Evolutionary conservation across 2,113 vertebrate genomes (phyloP).

Genomic region (Datnioides undecimradiatus): DNA sequence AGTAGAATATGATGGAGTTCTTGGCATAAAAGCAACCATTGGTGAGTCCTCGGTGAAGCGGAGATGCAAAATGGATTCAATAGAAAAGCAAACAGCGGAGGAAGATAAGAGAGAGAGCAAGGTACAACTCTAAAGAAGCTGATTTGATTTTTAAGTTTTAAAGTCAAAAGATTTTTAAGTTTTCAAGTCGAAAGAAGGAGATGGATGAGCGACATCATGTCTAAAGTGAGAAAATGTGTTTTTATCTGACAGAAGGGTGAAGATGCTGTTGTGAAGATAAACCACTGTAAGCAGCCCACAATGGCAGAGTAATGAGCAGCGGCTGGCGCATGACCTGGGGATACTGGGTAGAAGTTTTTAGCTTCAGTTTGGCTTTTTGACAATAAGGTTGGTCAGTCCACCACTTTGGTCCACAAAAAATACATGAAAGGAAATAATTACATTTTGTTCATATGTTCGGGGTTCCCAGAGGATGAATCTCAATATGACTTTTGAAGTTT

Average conservation of each 20-base stretch:
- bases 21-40: background rate
- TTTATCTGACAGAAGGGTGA: too few species aligned
- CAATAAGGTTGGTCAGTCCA: too few species aligned
- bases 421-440: too few species aligned
- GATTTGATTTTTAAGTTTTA: too few species aligned
- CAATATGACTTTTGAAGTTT: too few species aligned
- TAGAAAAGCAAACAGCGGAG: background rate
- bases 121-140: background rate
- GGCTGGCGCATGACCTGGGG: too few species aligned
- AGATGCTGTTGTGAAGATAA: background rate
- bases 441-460: background rate
- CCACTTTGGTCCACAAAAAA: too few species aligned
- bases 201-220: background rate
- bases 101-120: background rate
- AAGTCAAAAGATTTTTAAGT: too few species aligned
- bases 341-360: background rate
- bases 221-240: background rate
- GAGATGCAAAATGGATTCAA: background rate
- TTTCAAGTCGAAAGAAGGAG: background rate
- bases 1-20: background rate
- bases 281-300: background rate
- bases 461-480: background rate
- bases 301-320: background rate
- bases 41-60: background rate
- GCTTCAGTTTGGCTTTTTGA: too few species aligned